Evolutionary conservation across 2,888 invertebrate genomes (phyloP).

Genomic region (Griposia aprilina): DNA sequence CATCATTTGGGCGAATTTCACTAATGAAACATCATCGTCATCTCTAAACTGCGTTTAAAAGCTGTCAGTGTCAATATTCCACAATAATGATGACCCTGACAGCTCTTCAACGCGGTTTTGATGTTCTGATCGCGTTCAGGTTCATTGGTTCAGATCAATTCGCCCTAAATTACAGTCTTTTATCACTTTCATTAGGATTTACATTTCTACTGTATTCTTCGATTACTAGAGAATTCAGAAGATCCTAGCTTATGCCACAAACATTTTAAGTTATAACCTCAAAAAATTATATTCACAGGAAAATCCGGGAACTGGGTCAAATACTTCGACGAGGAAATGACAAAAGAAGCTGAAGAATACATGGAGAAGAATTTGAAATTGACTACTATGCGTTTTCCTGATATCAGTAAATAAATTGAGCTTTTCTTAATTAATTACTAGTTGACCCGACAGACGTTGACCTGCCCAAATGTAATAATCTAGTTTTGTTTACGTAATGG

Average conservation of each 20-base stretch:
- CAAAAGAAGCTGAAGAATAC: constrained; percentile 76
- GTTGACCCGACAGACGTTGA: no score
- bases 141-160: no score
- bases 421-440: background rate
- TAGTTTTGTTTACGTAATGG: no score
- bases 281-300: constrained; percentile 67
- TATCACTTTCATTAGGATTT: no score
- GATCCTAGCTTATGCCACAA: background rate
- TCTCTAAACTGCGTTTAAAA: no score
- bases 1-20: background rate
- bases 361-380: constrained; percentile 70
- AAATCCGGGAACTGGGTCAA: constrained; percentile 79
- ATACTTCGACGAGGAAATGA: constrained; percentile 78
- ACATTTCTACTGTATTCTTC: background rate
- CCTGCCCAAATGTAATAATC: no score
- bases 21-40: no score
- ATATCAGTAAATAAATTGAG: constrained; percentile 10
- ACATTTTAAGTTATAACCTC: background rate
- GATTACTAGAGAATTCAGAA: background rate
- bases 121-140: no score
- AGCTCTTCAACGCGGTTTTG: no score
- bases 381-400: constrained; percentile 75
- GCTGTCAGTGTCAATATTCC: no score
- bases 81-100: no score
- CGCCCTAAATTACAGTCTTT: no score